These are phyloP conservation scores for Casuarius casuarius DNA, from an alignment of 2,113 vertebrate species.

Conservation along the genomic window DNA sequence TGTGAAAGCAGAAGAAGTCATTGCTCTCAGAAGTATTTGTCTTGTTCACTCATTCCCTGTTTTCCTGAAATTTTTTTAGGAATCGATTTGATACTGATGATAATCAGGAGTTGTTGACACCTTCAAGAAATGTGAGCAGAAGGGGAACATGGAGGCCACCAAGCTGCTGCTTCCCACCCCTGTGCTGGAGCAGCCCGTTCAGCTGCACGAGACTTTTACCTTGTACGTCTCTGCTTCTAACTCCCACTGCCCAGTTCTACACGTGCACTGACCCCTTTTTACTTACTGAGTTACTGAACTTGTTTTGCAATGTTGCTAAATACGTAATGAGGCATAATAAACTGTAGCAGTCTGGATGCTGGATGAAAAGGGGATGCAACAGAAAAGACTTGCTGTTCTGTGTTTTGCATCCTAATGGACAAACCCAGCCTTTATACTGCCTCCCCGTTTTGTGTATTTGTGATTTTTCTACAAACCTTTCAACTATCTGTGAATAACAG, in stretches of 20 bases:
- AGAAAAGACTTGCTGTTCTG: neutral
- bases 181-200: neutral
- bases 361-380: neutral
- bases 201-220: neutral
- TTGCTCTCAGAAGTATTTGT: neutral
- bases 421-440: neutral
- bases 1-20: neutral
- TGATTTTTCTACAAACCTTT: neutral
- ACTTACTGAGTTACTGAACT: neutral
- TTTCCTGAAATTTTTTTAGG: neutral
- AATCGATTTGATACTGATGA: neutral
- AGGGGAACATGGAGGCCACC: neutral
- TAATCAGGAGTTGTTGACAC: neutral
- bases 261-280: neutral
- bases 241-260: neutral
- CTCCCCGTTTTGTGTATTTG: neutral
- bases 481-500: neutral
- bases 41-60: neutral
- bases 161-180: neutral
- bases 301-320: constrained; percentile 41
- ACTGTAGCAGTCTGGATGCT: neutral
- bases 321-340: neutral
- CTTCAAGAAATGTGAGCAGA: neutral
- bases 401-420: neutral
- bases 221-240: neutral